These are phyloP conservation scores for Macaria liturata DNA, from an alignment of 2,888 invertebrate species.

Conservation along the genomic window DNA sequence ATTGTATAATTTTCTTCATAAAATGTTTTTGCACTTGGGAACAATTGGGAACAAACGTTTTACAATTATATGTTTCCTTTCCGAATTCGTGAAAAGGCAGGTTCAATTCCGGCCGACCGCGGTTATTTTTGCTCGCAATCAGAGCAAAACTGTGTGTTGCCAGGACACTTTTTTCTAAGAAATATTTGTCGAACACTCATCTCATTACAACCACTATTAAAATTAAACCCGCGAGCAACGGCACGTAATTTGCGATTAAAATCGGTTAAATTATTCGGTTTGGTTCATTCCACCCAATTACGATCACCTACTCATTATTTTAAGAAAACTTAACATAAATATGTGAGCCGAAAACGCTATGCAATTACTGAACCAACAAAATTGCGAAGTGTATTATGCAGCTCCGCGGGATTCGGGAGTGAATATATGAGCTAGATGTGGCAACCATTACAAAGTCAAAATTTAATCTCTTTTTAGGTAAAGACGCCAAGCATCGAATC, in stretches of 20 bases:
- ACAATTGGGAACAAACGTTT: too few relatives aligned
- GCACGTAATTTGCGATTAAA: slow-evolving; percentile 43
- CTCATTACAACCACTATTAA: slow-evolving; percentile 15
- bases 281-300: slow-evolving; percentile 51
- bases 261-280: slow-evolving; percentile 36
- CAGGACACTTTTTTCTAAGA: not conserved
- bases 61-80: too few relatives aligned
- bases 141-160: too few relatives aligned
- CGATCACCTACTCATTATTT: slow-evolving; percentile 65
- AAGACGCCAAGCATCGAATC: too few relatives aligned
- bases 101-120: too few relatives aligned
- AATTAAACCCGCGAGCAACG: slow-evolving; percentile 7
- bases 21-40: too few relatives aligned
- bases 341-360: slow-evolving; percentile 62
- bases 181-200: not conserved
- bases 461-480: too few relatives aligned
- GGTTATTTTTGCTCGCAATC: too few relatives aligned
- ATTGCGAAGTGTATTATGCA: slow-evolving; percentile 62
- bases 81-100: too few relatives aligned
- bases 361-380: slow-evolving; percentile 66
- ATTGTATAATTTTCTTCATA: too few relatives aligned
- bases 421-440: slow-evolving; percentile 44
- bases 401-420: slow-evolving; percentile 35
- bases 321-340: slow-evolving; percentile 69
- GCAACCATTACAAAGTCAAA: not conserved